These are phyloP conservation scores for Arvicanthis niloticus DNA, from an alignment of 2,113 vertebrate species.

Conservation along the genomic window DNA sequence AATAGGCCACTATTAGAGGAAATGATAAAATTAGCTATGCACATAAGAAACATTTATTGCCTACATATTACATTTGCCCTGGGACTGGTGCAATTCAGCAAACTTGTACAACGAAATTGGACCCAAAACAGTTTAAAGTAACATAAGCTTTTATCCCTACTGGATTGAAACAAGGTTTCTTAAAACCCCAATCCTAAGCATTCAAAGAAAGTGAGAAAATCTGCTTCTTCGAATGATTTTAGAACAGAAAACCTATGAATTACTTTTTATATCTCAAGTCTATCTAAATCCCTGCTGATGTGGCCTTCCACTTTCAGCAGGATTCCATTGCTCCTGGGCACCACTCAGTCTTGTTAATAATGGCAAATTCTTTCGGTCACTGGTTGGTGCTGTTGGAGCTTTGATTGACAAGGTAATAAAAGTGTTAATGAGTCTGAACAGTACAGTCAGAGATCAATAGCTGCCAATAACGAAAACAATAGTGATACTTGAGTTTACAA, in stretches of 20 bases:
- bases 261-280: slow-evolving; percentile 75
- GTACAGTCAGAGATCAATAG: slow-evolving; percentile 87
- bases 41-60: slow-evolving; percentile 71
- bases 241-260: slow-evolving; percentile 72
- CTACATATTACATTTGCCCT: slow-evolving; percentile 74
- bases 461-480: slow-evolving; percentile 89
- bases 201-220: slow-evolving; percentile 63
- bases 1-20: slow-evolving; percentile 75
- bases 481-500: slow-evolving; percentile 86
- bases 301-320: slow-evolving; percentile 78
- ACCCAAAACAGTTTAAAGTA: slow-evolving; percentile 58
- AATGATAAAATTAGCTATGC: slow-evolving; percentile 79
- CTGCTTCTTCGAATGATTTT: slow-evolving; percentile 59
- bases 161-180: slow-evolving; percentile 42
- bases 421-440: slow-evolving; percentile 89
- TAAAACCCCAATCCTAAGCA: slow-evolving; percentile 41
- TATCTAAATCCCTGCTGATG: slow-evolving; percentile 82
- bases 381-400: slow-evolving; percentile 82
- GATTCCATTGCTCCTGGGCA: slow-evolving; percentile 85
- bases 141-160: slow-evolving; percentile 37
- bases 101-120: slow-evolving; percentile 65
- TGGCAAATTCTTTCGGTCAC: slow-evolving; percentile 87
- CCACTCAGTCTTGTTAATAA: slow-evolving; percentile 88
- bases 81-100: slow-evolving; percentile 67
- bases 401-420: slow-evolving; percentile 91